Conservation (phyloP, 2,888 invertebrate genomes). For the Merodon equestris region DNA sequence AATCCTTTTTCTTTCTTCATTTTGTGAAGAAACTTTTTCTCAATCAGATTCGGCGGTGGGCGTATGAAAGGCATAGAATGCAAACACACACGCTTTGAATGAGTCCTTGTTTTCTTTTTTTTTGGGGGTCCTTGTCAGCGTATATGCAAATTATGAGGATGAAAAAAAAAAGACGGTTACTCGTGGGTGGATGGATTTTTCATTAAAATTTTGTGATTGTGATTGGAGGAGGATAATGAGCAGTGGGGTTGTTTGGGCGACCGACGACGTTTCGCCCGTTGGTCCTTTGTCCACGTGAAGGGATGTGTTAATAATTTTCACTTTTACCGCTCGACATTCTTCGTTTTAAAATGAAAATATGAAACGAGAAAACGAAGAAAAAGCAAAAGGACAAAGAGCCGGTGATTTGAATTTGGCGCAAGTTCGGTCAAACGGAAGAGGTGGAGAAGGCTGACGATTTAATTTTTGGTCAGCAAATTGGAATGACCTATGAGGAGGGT, state of each 20-base stretch:
- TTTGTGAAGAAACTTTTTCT: constrained; percentile 12
- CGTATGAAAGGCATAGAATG: constrained; percentile 35
- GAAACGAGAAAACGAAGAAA: too few relatives aligned
- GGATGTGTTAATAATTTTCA: constrained; percentile 64
- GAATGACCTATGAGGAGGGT: not conserved
- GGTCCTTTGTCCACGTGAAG: constrained; percentile 58
- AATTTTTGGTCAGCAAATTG: constrained; percentile 50
- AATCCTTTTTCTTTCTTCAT: constrained; percentile 34
- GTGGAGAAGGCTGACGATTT: constrained; percentile 1
- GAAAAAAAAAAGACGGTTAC: constrained; percentile 49
- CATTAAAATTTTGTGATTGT: constrained; percentile 61
- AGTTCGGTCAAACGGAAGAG: not conserved
- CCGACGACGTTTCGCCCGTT: constrained; percentile 9
- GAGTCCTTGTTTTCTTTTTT: too few relatives aligned
- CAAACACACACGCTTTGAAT: constrained; percentile 60
- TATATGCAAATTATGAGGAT: constrained; percentile 49
- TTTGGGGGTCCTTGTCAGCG: constrained; percentile 24
- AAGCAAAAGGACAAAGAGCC: constrained; percentile 34
- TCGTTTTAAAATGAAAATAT: constrained; percentile 29
- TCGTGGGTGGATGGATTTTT: constrained; percentile 55
- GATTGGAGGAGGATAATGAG: constrained; percentile 48
- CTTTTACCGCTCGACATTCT: constrained; percentile 14
- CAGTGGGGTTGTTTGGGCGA: not conserved
- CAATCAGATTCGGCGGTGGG: constrained; percentile 17
- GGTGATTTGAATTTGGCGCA: constrained; percentile 29